Evolutionary conservation across 2,797 vertebrate species (phyloP).

Genomic region (Pelodytes ibericus): DNA sequence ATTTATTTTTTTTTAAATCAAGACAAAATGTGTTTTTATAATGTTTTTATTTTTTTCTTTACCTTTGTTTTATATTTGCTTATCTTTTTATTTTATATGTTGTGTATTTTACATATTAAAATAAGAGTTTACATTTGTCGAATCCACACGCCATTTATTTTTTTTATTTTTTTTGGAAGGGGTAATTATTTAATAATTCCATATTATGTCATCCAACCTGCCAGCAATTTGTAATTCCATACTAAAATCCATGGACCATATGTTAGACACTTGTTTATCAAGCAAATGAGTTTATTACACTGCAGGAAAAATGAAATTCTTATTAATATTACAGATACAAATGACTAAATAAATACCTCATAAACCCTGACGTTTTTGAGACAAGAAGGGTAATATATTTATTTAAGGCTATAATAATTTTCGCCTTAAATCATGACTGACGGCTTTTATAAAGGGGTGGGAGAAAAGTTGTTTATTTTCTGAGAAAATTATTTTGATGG

Average conservation of each 20-base stretch:
- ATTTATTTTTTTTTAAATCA: too few species aligned
- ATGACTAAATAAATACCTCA: slow-evolving; percentile 28
- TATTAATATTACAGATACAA: slow-evolving; percentile 23
- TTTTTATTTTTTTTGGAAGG: slow-evolving; percentile 26
- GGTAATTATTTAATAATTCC: slow-evolving; percentile 42
- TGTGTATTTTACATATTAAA: background rate
- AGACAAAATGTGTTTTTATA: too few species aligned
- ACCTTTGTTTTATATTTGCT: background rate
- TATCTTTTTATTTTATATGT: background rate
- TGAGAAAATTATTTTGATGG: background rate
- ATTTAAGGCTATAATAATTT: slow-evolving; percentile 4
- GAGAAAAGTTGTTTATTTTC: background rate
- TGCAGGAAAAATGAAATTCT: slow-evolving; percentile 43
- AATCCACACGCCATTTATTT: background rate
- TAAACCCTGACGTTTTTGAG: slow-evolving; percentile 6
- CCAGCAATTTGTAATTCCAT: slow-evolving; percentile 36
- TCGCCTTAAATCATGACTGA: background rate
- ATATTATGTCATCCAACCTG: slow-evolving; percentile 48
- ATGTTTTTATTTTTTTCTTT: background rate
- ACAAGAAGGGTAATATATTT: background rate
- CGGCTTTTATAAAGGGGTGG: slow-evolving; percentile 10
- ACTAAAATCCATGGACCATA: slow-evolving; percentile 4
- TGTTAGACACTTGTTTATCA: slow-evolving; percentile 37
- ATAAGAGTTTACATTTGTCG: background rate
- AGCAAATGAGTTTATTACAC: slow-evolving; percentile 44